Percentiles rank a stretch among this genome's conserved stretches.
These are phyloP conservation scores for Chrysomela aeneicollis DNA, from an alignment of 2,888 invertebrate genomes.

Conservation along the genomic window DNA sequence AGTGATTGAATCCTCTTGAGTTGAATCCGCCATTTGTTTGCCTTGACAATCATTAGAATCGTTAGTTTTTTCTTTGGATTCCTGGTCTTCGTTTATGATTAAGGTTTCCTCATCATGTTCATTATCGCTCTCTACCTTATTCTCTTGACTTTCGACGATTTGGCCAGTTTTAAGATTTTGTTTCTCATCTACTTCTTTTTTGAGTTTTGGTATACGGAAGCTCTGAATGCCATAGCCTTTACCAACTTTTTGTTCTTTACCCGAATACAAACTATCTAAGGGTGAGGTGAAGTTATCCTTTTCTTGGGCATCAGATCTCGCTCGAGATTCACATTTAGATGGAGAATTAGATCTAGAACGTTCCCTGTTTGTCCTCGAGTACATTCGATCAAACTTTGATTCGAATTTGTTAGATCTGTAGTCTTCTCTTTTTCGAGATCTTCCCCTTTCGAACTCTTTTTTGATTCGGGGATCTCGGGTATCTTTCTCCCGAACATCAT, in stretches of 20 bases:
- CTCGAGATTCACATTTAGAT: constrained; percentile 33
- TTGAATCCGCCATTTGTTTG: neutral
- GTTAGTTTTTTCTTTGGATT: neutral
- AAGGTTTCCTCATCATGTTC: neutral
- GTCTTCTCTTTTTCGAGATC: constrained; percentile 14
- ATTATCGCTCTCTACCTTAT: constrained; percentile 3
- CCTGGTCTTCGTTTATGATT: neutral
- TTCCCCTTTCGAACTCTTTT: constrained; percentile 11
- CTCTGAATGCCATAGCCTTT: constrained; percentile 63
- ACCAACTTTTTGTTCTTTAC: constrained; percentile 58
- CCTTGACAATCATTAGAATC: neutral
- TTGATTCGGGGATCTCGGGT: constrained; percentile 24
- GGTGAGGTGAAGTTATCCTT: constrained; percentile 62
- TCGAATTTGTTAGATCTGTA: constrained; percentile 25
- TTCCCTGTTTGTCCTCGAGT: constrained; percentile 39
- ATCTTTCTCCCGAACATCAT: constrained; percentile 18
- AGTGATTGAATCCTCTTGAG: neutral
- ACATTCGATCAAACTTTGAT: constrained; percentile 41
- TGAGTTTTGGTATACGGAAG: constrained; percentile 65
- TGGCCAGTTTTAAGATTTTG: constrained; percentile 12
- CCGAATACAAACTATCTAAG: constrained; percentile 62
- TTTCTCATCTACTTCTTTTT: constrained; percentile 29
- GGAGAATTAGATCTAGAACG: constrained; percentile 25
- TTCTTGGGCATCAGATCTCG: constrained; percentile 24
- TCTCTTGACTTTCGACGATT: constrained; percentile 18